Percentiles rank a stretch among this genome's conserved stretches.
Conservation (phyloP, 2,113 vertebrate genomes). For the Petromus typicus region DNA sequence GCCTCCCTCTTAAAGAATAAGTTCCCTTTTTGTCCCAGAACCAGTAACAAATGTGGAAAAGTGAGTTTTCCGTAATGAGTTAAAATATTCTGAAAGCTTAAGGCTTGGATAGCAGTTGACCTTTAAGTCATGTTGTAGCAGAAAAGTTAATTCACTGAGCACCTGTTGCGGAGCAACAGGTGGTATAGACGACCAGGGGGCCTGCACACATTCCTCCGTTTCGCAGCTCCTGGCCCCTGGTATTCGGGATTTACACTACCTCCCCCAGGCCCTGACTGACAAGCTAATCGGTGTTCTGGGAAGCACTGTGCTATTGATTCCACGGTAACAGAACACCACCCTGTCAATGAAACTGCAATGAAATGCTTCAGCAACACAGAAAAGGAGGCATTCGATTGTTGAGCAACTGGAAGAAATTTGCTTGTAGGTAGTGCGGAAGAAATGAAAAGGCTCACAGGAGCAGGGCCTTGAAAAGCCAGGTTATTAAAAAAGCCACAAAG, state of each 20-base stretch:
- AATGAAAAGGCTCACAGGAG: constrained; percentile 93
- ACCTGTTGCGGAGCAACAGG: constrained; percentile 97
- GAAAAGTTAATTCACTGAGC: constrained; percentile 96
- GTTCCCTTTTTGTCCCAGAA: constrained; percentile 64
- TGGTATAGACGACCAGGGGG: constrained; percentile 90
- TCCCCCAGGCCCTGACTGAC: constrained; percentile 97
- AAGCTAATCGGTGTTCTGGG: constrained; percentile 97
- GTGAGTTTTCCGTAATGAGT: constrained; percentile 83
- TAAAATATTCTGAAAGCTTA: constrained; percentile 88
- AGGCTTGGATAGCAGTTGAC: constrained; percentile 85
- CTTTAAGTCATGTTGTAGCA: constrained; percentile 94
- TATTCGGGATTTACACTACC: constrained; percentile 96
- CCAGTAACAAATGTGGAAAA: constrained; percentile 80
- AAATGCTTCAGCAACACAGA: constrained; percentile 98
- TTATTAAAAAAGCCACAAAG: constrained; percentile 98
- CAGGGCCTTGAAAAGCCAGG: constrained; percentile 94
- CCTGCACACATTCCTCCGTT: constrained; percentile 92
- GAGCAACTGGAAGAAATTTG: constrained; percentile 97
- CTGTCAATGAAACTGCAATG: constrained; percentile 97
- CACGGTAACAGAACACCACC: constrained; percentile 97
- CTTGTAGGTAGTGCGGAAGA: constrained; percentile 92
- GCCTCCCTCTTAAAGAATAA: constrained; percentile 58
- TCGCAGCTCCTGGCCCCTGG: constrained; percentile 94
- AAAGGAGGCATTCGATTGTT: constrained; percentile 94
- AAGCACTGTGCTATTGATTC: constrained; percentile 97